Evolutionary conservation across 2,888 invertebrate species (phyloP).

Genomic region (Thera britannica): DNA sequence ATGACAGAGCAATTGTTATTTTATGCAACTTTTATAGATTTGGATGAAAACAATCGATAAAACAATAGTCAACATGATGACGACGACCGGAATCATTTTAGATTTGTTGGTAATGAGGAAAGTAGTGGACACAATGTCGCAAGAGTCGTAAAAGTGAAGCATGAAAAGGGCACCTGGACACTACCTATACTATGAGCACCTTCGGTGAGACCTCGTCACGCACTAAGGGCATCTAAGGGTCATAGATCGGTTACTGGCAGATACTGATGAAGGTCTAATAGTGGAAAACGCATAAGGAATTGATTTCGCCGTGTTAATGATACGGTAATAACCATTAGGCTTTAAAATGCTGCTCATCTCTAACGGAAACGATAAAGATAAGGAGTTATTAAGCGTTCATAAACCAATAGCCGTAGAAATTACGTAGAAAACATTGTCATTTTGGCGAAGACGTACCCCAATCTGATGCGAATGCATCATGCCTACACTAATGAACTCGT

Average conservation of each 20-base stretch:
- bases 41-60: not conserved
- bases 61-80: not conserved
- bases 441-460: not conserved
- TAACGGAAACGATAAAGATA: slow-evolving; percentile 16
- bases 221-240: slow-evolving; percentile 73
- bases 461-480: not conserved
- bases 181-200: slow-evolving; percentile 47
- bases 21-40: no score
- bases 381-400: slow-evolving; percentile 21
- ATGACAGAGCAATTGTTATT: no score
- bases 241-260: slow-evolving; percentile 62
- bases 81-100: slow-evolving; percentile 18
- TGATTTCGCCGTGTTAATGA: slow-evolving; percentile 54
- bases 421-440: not conserved
- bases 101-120: slow-evolving; percentile 40
- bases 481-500: not conserved
- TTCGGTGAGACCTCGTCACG: slow-evolving; percentile 72
- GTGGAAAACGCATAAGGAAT: slow-evolving; percentile 68
- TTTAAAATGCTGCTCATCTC: slow-evolving; percentile 23
- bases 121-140: slow-evolving; percentile 60
- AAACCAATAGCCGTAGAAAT: not conserved
- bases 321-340: slow-evolving; percentile 47
- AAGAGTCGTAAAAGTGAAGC: slow-evolving; percentile 66
- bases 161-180: slow-evolving; percentile 60
- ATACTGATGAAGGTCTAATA: slow-evolving; percentile 62